Base-by-base conservation (phyloP, 2,888 invertebrate genomes). In the Hesperia comma region DNA sequence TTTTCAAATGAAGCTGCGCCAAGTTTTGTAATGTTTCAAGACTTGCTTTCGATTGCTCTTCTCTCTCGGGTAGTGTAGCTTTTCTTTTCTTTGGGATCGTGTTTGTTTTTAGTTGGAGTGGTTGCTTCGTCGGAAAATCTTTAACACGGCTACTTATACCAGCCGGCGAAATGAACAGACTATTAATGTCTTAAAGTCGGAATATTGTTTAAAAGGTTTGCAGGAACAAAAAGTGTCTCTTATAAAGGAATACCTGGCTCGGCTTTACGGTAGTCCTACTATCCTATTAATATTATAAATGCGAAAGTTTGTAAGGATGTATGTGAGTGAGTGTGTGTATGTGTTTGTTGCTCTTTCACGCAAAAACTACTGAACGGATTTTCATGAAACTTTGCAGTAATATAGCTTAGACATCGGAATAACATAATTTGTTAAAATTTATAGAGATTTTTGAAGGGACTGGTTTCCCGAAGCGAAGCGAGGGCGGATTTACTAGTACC, bases 1-100 rank as follows among this genome's bases (percentile, higher is more conserved):
- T 72, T 79, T 75, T 75, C 79, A 79, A 83, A 84, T 77, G 81
- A 84, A 77, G 73, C 76, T 68, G 71, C 70, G 72, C 71, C 72
- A 72, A 77, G 71, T 76, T 72, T 68, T 71, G 72, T 69, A 71
- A 71, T 73, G 75, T 75, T 75, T 74, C 73, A 71, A 76, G 70
- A 72, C 74, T 72, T 70, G 74, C 75, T 77, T 75, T 76, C 78
- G 78, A 80, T 81, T 79, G 80, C 77, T 80, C 76, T 77, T 73
- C 74, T 78, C 75, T 72, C 72, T 77, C 71, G 69, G 71, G 68
- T 68, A 61, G 69, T 71, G 73, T 74, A 74, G 74, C 72, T 72
- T 72, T 73, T 71, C 74, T 74, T 77, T 72, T 72, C 69, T 71
- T 67, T 70, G 68, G 67, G 55, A 69, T 77, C 75, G 74, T 75